Evolutionary conservation across 2,113 vertebrate species (phyloP), one percentile per base, ranked within the genome.

Genomic region (Oplegnathus fasciatus): DNA sequence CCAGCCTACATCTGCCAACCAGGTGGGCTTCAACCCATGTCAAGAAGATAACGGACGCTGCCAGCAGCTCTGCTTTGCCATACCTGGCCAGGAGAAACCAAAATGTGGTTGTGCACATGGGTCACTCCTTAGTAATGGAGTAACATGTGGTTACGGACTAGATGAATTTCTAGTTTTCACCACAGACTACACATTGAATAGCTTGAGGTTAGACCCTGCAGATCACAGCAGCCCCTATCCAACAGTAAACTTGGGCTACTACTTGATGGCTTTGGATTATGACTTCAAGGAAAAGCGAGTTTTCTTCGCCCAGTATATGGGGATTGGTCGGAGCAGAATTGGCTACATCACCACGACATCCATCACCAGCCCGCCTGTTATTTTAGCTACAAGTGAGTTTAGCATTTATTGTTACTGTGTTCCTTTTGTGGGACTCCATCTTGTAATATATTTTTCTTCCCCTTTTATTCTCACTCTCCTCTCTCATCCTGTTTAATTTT

Each of bases 61-160:
- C 89, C 93, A 95, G 80, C 97, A 99, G 83, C 83, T 99, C 64
- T 99, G 98, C 86, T 98, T 99, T 76, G 98, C 97, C 70, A 42
- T 98, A 5, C 97, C 97, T 28, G 93, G 91, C 9, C 48, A 88
- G 42, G 88, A 95, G 8, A 66, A 80, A 18, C 93, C 97, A 0
- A 96, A 95, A 88, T 99, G 98, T 81, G 96, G 89, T 24, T 99
- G 98, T 90, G 97, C 97, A 57, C 98, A 97, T 81, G 98, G 97
- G 44, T 93, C 92, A 0, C 83, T 98, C 60, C 94, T 91, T 37
- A 94, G 9, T 24, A 97, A 98, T 82, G 96, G 96, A 30, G 97
- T 97, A 73, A 95, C 93, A 0, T 99, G 98, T 80, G 95, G 94
- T n/a, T 96, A 97, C 69, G 95, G 96, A 26, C 94, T 88, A 14